Evolutionary conservation across 2,888 invertebrate species (phyloP), one percentile per base, ranked within the genome.

Genomic region (Caenorhabditis sp.): DNA sequence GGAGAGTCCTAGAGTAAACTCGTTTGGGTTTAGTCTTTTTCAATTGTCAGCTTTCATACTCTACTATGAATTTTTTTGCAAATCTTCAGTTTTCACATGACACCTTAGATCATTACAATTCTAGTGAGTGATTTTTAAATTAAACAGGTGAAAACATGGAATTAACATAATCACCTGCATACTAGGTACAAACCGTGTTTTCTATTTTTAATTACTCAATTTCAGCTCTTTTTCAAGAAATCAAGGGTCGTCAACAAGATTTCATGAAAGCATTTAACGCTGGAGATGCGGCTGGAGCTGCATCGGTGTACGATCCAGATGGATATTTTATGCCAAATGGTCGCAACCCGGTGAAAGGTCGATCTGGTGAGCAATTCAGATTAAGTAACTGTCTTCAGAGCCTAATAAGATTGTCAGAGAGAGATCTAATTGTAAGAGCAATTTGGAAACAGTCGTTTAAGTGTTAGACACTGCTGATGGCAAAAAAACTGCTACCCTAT

Each of bases 321-420:
- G 89, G 92, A 28, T 88, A 89, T 80, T 92, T 92, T 80, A 91
- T 91, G 91, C 92, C 92, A 15, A 91, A 91, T 70, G 91, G 90
- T 8, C 84, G 87, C 26, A 87, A 83, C 28, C 90, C 90, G 8
- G 89, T 92, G 6, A 89, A 90, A 80, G 92, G 92, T 18, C 81
- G 90, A 18, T 83, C 82, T 40, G 91, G 89, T 88, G 13, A 37
- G 83, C 28, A 20, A 22, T 15, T 15, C 8, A 11, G 18, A 56
- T 18, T 47, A 28, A 11, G 18, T 55, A 15, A 15, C n/a, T 28
- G 26, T 9, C n/a, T n/a, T n/a, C n/a, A n/a, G n/a, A n/a, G n/a
- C n/a, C n/a, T n/a, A n/a, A n/a, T n/a, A n/a, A n/a, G n/a, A n/a
- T n/a, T n/a, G n/a, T n/a, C n/a, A n/a, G n/a, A n/a, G n/a, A n/a